Base-by-base conservation (phyloP, 2,113 vertebrate genomes). In the Zapus hudsonius region DNA sequence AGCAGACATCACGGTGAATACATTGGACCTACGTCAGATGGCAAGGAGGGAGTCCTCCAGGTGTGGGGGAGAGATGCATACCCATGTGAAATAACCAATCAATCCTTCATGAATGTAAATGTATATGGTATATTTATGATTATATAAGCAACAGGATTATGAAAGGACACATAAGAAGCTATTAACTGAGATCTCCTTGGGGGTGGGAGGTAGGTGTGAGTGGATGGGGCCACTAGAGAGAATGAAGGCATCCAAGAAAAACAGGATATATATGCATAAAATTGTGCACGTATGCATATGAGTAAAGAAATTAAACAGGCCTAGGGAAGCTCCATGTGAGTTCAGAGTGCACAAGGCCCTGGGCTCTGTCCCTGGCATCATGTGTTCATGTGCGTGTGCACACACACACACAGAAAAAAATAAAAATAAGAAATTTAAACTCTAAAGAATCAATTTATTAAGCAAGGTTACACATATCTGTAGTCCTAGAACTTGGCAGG, bases 101-200 rank as follows among this genome's bases (percentile, higher is more conserved):
- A n/a, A n/a, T 5, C 23, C 19, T 31, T 47, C 27, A 2, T 23
- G 76, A 88, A 64, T 6, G 42, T 40, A 57, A 75, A 59, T 74
- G 42, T 25, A 25, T 27, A 9, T 20, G 29, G 44, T 1, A 0
- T 3, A 15, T 86, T 5, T 23, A 0, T 23, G 84, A 55, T 74
- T 27, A 57, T 7, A 42, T 0, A 38, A 73, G 20, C 19, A 67
- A 55, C 29, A 3, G 23, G 42, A 29, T 40, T n/a, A 55, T 27
- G 74, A 55, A n/a, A 75, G 10, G 27, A 20, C 52, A 8, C 29
- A 2, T 3, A 15, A 13, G 47, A 59, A 5, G 7, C 83, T 75
- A 33, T 76, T 13, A 59, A 38, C 55, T 47, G 3, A n/a, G 63
- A 25, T 61, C 52, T 22, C 57, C 17, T 47, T 27, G 76, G 59